Evolutionary conservation across 2,113 vertebrate species (phyloP), one percentile per base, ranked within the genome.

Genomic region (Neolamprologus brichardi): DNA sequence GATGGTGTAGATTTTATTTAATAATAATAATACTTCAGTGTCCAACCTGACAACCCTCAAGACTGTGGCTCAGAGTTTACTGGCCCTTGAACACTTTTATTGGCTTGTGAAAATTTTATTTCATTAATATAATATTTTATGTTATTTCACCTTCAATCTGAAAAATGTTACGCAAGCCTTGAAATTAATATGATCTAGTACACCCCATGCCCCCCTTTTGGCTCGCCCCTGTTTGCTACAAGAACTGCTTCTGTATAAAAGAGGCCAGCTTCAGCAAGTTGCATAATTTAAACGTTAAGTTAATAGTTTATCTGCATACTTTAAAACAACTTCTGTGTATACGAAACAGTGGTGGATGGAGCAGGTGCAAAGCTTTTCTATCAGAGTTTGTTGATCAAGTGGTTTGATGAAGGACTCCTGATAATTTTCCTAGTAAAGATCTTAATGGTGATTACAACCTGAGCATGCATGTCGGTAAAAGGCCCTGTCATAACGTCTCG

Each of bases 101-200:
- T 60, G 56, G 2, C 15, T 60, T 60, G 28, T 60, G 8, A 60
- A 32, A 32, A 0, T 32, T 18, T 10, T 18, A 32, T 60, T 60
- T 0, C 0, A 60, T 60, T 18, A 60, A 32, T 32, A 32, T 10
- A 18, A 60, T 32, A 60, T 60, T 32, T 60, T 32, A 62, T 62
- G 28, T 62, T 32, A 32, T 1, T 62, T 18, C 28, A 60, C 2
- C 28, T 32, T 60, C 15, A 62, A 32, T 62, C 58, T 62, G 58
- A 62, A 62, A 62, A 62, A 32, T 62, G 58, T 6, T 18, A 62
- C 5, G 2, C 28, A 6, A 32, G 28, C 28, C 58, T 18, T 62
- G 8, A 62, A 32, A 62, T 62, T 32, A 18, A 32, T 32, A 62
- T 32, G 28, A 18, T 32, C 28, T 32, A 18, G 28, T 60, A 60